Evolutionary conservation across 2,797 vertebrate species (phyloP), one percentile per base, ranked within the genome.

Genomic region (Thunnus albacares): DNA sequence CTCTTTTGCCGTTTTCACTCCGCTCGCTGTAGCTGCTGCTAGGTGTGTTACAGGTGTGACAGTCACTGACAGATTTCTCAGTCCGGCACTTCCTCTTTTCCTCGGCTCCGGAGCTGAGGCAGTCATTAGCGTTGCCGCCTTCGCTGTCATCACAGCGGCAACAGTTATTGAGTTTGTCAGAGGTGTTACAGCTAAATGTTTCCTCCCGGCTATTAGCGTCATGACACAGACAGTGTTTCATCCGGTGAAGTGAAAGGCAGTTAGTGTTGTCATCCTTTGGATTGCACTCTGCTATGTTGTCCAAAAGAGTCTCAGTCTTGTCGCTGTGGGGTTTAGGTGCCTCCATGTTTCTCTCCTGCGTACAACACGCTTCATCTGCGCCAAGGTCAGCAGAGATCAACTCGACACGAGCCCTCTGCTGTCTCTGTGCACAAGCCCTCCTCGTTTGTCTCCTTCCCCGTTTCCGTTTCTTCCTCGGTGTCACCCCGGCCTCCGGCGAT

Each of bases 401-500:
- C 35, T 8, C 71, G 1, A 47, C 20, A 10, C 60, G 9, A 14
- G 17, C 38, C 14, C 26, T 22, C 18, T 82, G 78, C 58, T n/a
- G 73, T 14, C 52, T 64, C 38, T 59, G 61, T n/a, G 7, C 5
- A 33, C 41, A 77, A 28, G 51, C 58, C 43, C 70, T 84, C 77
- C 68, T 83, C 5, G 41, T 22, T 53, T 87, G 88, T 52, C 85
- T 87, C 66, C 72, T 76, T 43, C 84, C 90, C 24, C 90, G 63
- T 60, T 84, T 89, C n/a, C 82, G 60, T 60, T 71, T 91, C 82
- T 91, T 93, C 73, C 69, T 83, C 1, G 35, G 68, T 0, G 38
- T 24, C 2, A 43, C 79, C 35, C 9, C 82, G 0, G 12, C 74
- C 71, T 88, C 82, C 0, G 12, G 66, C 10, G 1, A 28, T 1